Evolutionary conservation across 2,113 vertebrate species (phyloP).

Genomic region (Myrmecobius fasciatus): DNA sequence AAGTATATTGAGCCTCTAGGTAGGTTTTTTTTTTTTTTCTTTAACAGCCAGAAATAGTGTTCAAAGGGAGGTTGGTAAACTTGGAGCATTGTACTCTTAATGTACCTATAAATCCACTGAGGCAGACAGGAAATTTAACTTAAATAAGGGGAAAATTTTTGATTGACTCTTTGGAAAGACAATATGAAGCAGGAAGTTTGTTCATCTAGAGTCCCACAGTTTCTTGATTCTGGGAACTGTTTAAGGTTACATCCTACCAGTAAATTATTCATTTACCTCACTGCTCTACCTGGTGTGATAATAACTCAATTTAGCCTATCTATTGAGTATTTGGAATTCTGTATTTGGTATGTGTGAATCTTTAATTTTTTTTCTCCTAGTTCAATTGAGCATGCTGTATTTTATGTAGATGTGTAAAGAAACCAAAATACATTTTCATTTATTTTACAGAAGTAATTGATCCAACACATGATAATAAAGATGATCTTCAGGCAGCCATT

Average conservation of each 20-base stretch:
- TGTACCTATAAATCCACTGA: neutral
- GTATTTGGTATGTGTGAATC: neutral
- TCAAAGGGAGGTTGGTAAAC: neutral
- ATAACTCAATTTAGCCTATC: neutral
- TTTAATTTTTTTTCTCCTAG: conserved; percentile 4
- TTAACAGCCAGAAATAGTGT: neutral
- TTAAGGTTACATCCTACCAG: neutral
- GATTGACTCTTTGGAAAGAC: conserved; percentile 38
- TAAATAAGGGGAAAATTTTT: neutral
- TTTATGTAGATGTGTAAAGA: neutral
- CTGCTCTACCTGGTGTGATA: neutral
- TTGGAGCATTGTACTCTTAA: neutral
- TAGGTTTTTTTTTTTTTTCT: neutral
- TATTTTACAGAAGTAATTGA: conserved; percentile 80
- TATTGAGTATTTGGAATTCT: neutral
- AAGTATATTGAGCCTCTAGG: neutral
- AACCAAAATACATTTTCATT: conserved; percentile 46
- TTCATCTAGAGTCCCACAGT: neutral
- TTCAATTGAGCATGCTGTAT: neutral
- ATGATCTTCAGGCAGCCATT: conserved; percentile 83
- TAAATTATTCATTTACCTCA: neutral
- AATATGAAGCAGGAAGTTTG: neutral
- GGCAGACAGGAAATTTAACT: neutral
- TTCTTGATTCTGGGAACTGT: conserved; percentile 6
- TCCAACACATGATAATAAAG: conserved; percentile 77